Base-by-base conservation (phyloP, 2,113 vertebrate genomes). In the Aptenodytes forsteri region DNA sequence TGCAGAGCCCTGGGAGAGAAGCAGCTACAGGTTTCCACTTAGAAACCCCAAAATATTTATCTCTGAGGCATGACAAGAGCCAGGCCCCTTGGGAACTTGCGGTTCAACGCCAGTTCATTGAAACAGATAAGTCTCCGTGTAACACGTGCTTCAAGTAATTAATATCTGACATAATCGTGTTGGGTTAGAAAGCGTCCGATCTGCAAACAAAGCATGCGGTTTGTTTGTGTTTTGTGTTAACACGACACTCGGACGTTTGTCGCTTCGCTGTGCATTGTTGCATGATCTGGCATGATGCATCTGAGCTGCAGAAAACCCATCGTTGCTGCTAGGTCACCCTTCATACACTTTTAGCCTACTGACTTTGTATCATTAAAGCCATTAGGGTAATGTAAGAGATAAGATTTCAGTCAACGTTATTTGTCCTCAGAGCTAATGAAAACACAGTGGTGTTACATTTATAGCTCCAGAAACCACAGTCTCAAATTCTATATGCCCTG, bases 381-480 rank as follows among this genome's bases (percentile, higher is more conserved):
- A 36, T 84, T 20, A 64, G 89, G 83, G 89, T 44, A 94, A 94
- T 18, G 66, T 19, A 44, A 32, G 19, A 56, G 87, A 72, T 91
- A 79, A 95, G 69, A 78, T 95, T 96, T 95, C 93, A 77, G 34
- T 44, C 69, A 56, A 75, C 0, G 0, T 16, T 17, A 49, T 93
- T 93, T 91, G 81, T 96, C 91, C 87, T 79, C 77, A 85, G 91
- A 78, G 47, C 89, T 96, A 91, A 96, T 94, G 91, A 96, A 96
- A 97, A 95, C 65, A 96, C 77, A 25, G 56, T 7, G 70, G 91
- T 46, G 93, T 78, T 82, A 91, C 56, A 52, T 89, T 94, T 70
- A 91, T n/a, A 96, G 93, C 78, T 84, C 61, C 81, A 96, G 87
- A 89, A 93, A 96, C 87, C 81, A 25, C 87, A 67, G 84, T 44